A percentile compares a stretch with the other conserved stretches of the same genome.
These are phyloP conservation scores for Henricia sp. DNA, from an alignment of 53 echinoderm and acorn worm genomes.

Conservation along the genomic window DNA sequence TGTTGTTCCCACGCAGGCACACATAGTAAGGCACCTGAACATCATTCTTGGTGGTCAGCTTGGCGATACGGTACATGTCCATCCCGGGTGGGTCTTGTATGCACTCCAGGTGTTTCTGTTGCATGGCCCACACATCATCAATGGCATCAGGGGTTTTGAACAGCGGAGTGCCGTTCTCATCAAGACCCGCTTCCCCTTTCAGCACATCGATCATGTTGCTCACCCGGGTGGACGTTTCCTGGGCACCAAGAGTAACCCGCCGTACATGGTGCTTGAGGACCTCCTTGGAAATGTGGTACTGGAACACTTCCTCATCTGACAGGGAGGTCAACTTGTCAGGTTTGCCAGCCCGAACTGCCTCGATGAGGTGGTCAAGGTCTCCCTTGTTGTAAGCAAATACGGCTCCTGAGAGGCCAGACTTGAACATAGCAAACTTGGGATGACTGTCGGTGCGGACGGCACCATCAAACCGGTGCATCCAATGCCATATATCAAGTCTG, in stretches of 20 bases:
- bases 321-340: constrained; percentile 1
- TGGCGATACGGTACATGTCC: constrained; percentile 59
- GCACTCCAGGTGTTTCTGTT: constrained; percentile 65
- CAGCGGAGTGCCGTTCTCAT: constrained; percentile 51
- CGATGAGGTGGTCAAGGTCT: constrained; percentile 32
- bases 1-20: constrained; percentile 45
- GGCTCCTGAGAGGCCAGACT: constrained; percentile 35
- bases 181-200: constrained; percentile 47
- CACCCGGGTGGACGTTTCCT: constrained; percentile 49
- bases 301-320: constrained; percentile 29
- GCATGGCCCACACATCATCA: constrained; percentile 51
- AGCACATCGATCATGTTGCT: constrained; percentile 38
- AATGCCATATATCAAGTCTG: constrained; percentile 38
- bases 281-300: neutral
- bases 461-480: constrained; percentile 50
- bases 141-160: constrained; percentile 54
- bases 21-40: constrained; percentile 48
- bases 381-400: constrained; percentile 44
- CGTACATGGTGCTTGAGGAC: constrained; percentile 34
- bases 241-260: constrained; percentile 45
- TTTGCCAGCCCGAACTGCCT: constrained; percentile 46
- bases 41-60: constrained; percentile 33
- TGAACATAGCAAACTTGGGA: constrained; percentile 56
- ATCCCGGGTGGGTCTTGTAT: constrained; percentile 60
- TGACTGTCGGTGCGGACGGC: constrained; percentile 29